A percentile compares a stretch with the other conserved stretches of the same genome.
phyloP scores from a whole-genome alignment of 1,140 invertebrate species.

The Aphaenogaster ashmeadi region DNA sequence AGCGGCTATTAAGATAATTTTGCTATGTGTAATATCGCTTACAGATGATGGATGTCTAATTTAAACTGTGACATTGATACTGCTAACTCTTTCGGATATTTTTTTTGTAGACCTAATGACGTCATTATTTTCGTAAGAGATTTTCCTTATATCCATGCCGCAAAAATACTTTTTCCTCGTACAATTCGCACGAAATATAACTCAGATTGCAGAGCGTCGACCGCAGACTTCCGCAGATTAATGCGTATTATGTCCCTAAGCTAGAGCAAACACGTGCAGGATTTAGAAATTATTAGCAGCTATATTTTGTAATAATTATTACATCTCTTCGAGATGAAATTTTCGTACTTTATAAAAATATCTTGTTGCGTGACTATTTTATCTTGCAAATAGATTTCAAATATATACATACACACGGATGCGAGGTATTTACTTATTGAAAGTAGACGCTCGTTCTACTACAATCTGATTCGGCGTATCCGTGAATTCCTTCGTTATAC shows the following conservation, averaged over 20 bases:
- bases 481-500: constrained; percentile 40
- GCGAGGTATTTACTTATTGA: background rate
- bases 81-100: background rate
- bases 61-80: background rate
- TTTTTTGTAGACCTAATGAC: background rate
- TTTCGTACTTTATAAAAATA: background rate
- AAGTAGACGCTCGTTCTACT: background rate
- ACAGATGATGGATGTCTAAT: background rate
- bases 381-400: background rate
- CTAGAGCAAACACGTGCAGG: too few relatives aligned
- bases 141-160: background rate
- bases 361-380: background rate
- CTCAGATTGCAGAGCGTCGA: constrained; percentile 11
- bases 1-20: background rate
- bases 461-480: constrained; percentile 1
- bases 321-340: background rate
- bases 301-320: background rate
- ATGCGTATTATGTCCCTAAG: background rate
- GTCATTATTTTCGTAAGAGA: background rate
- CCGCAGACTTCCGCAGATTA: constrained; percentile 33
- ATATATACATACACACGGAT: background rate
- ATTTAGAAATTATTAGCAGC: background rate
- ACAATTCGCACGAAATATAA: background rate
- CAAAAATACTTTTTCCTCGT: constrained; percentile 27
- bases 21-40: background rate